phyloP scores from a whole-genome alignment of 2,888 invertebrate species.

The Alviniconcha strummeri region DNA sequence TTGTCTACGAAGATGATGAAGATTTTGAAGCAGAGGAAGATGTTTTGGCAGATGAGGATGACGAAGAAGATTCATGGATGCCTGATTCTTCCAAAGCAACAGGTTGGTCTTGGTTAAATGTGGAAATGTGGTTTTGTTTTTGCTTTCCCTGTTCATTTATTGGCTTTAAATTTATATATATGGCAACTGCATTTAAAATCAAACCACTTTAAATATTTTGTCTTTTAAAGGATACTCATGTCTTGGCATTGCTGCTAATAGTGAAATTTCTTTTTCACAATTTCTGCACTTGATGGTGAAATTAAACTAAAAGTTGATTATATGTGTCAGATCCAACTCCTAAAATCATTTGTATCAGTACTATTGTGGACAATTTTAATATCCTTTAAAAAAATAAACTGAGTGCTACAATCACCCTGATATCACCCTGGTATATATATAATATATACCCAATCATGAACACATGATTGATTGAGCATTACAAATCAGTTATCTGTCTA shows the following conservation, averaged over 20 bases:
- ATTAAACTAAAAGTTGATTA: too few relatives aligned
- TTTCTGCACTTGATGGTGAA: not conserved
- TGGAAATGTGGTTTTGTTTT: not conserved
- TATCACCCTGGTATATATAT: too few relatives aligned
- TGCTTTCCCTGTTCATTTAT: not conserved
- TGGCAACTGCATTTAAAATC: not conserved
- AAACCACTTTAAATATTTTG: not conserved
- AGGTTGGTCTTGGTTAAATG: not conserved
- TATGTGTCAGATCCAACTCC: too few relatives aligned
- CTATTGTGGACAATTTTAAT: too few relatives aligned
- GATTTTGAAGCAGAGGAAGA: not conserved
- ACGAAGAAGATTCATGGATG: not conserved
- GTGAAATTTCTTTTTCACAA: not conserved
- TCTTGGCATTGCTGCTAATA: not conserved
- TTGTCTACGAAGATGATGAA: constrained; percentile 8
- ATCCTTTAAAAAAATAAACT: too few relatives aligned
- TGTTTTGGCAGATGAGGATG: not conserved
- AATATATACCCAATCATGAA: too few relatives aligned
- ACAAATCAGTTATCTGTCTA: too few relatives aligned
- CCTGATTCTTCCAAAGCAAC: not conserved
- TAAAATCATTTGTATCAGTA: too few relatives aligned
- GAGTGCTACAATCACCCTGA: too few relatives aligned
- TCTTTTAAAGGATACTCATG: too few relatives aligned
- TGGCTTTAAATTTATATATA: not conserved
- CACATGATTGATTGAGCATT: too few relatives aligned